Conservation (phyloP, 2,113 vertebrate species). For the Scortum barcoo region DNA sequence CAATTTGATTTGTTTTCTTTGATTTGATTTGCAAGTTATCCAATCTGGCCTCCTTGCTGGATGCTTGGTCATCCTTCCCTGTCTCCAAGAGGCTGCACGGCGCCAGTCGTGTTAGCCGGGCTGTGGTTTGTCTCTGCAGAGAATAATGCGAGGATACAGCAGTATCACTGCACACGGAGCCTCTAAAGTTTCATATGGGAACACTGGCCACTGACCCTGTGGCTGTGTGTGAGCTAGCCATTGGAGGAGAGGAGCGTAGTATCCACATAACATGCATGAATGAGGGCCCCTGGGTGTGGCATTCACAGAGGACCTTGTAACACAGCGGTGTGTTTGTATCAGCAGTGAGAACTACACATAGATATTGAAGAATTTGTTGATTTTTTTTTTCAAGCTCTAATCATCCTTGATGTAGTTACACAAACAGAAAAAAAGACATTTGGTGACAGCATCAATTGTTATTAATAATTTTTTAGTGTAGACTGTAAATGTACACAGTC, state of each 20-base stretch:
- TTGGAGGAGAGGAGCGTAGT: background rate
- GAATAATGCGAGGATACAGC: slow-evolving; percentile 17
- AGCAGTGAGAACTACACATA: background rate
- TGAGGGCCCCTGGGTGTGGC: slow-evolving; percentile 59
- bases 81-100: slow-evolving; percentile 21
- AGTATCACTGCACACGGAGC: background rate
- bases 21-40: slow-evolving; percentile 54
- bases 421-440: background rate
- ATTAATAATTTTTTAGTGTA: too few relatives aligned
- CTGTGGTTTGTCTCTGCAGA: slow-evolving; percentile 38
- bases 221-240: background rate
- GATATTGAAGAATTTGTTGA: background rate
- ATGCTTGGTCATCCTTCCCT: slow-evolving; percentile 51
- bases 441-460: too few relatives aligned
- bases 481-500: too few relatives aligned
- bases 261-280: background rate
- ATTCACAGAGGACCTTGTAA: background rate
- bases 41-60: slow-evolving; percentile 39
- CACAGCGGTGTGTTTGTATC: background rate
- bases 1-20: slow-evolving; percentile 5
- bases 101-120: slow-evolving; percentile 4
- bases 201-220: slow-evolving; percentile 2
- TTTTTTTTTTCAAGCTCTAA: background rate
- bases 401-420: background rate
- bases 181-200: slow-evolving; percentile 30